A percentile compares a stretch with the other conserved stretches of the same genome.
phyloP scores from a whole-genome alignment of 2,888 invertebrate genomes.

The Cotesia congregata region DNA sequence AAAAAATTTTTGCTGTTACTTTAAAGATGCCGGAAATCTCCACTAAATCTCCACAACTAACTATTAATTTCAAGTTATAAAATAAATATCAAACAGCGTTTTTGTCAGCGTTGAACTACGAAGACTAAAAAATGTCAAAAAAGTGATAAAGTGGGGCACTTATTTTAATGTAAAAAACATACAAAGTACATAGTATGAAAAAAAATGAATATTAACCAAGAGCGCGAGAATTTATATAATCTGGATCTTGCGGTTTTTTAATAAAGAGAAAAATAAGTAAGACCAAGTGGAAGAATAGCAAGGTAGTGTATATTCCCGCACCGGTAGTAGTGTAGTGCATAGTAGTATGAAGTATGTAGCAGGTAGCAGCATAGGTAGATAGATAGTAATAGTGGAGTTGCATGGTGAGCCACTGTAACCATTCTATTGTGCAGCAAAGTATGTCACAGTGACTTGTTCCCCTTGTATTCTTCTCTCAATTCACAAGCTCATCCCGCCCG shows the following conservation, averaged over 20 bases:
- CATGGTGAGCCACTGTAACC: conserved; percentile 37
- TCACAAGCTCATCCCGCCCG: conserved; percentile 22
- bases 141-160: neutral
- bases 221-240: conserved; percentile 21
- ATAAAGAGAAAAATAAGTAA: conserved; percentile 14
- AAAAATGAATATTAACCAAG: conserved; percentile 2
- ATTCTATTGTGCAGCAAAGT: conserved; percentile 50
- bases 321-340: conserved; percentile 22
- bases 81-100: no score
- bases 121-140: no score
- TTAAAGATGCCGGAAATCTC: no score
- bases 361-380: neutral
- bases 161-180: neutral
- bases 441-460: conserved; percentile 47
- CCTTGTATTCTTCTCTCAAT: conserved; percentile 22
- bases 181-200: neutral
- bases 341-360: neutral
- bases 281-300: conserved; percentile 10
- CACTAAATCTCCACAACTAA: no score
- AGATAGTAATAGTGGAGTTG: neutral
- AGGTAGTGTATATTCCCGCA: conserved; percentile 18
- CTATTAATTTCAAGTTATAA: no score
- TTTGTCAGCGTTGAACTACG: no score
- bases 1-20: no score
- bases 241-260: conserved; percentile 1